A percentile compares a stretch with the other conserved stretches of the same genome.
Evolutionary conservation across 2,888 invertebrate species (phyloP).

Genomic region (Polia nebulosa): DNA sequence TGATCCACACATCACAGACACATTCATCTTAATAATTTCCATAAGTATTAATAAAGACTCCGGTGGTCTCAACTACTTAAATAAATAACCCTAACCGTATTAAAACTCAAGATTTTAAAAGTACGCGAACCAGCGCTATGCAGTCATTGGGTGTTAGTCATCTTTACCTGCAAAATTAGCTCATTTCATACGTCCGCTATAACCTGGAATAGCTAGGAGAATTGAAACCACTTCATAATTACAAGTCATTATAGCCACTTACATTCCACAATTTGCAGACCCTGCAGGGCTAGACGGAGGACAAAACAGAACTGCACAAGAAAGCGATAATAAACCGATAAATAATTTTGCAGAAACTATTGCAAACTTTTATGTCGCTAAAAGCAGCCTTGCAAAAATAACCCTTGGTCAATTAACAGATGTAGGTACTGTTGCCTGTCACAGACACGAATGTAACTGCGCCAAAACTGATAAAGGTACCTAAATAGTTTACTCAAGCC

Average conservation of each 20-base stretch:
- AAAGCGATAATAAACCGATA: not conserved
- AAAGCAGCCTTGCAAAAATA: not conserved
- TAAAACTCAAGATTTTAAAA: conserved; percentile 7
- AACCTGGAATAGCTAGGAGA: conserved; percentile 19
- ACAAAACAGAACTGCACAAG: not conserved
- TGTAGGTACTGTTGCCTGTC: not conserved
- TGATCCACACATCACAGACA: too few species aligned
- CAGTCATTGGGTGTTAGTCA: conserved; percentile 51
- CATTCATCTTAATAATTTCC: not conserved
- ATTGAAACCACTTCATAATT: conserved; percentile 43
- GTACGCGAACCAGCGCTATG: conserved; percentile 1
- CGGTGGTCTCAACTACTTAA: not conserved
- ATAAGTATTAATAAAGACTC: not conserved
- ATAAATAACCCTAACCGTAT: not conserved
- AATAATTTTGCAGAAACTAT: conserved; percentile 1
- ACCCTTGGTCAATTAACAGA: not conserved
- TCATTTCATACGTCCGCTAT: conserved; percentile 45
- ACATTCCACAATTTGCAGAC: not conserved
- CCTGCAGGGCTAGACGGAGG: not conserved
- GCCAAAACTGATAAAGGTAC: not conserved
- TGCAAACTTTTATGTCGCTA: not conserved
- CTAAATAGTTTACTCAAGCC: conserved; percentile 39
- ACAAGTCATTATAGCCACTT: conserved; percentile 19
- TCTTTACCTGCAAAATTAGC: conserved; percentile 40
- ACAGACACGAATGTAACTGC: not conserved